Evolutionary conservation across 2,888 invertebrate genomes (phyloP), one percentile per base, ranked within the genome.

Genomic region (Imbricaverruca yamaguchii): DNA sequence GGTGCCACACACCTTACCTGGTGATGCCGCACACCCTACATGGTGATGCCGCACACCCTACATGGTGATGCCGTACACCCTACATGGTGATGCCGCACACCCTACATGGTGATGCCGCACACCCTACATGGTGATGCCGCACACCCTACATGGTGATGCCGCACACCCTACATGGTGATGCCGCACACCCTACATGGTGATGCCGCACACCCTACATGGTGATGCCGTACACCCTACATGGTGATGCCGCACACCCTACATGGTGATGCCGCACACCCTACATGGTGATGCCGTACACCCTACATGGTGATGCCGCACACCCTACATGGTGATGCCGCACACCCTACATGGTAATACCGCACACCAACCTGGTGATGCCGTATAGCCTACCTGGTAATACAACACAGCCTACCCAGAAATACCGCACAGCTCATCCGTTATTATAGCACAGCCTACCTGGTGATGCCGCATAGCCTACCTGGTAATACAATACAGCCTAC

Each of bases 381-480:
- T 78, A 39, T 39, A 67, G 65, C 55, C 21, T 53, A 78, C 78
- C 78, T n/a, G n/a, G 23, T 78, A 23, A 78, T 78, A n/a, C n/a
- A n/a, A n/a, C n/a, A n/a, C n/a, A n/a, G n/a, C n/a, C n/a, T n/a
- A n/a, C n/a, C n/a, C n/a, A n/a, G n/a, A n/a, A n/a, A n/a, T n/a
- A n/a, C n/a, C n/a, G n/a, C n/a, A n/a, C n/a, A n/a, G n/a, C n/a
- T n/a, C n/a, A n/a, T n/a, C n/a, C n/a, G n/a, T n/a, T n/a, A n/a
- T n/a, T n/a, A n/a, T n/a, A n/a, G n/a, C n/a, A n/a, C n/a, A n/a
- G n/a, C n/a, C n/a, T n/a, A n/a, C n/a, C n/a, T n/a, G n/a, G n/a
- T n/a, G n/a, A n/a, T n/a, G n/a, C n/a, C n/a, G n/a, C n/a, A n/a
- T n/a, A n/a, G n/a, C n/a, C n/a, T n/a, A n/a, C n/a, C n/a, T n/a